phyloP scores from a whole-genome alignment of 2,113 vertebrate species.

The Scomber colias region DNA sequence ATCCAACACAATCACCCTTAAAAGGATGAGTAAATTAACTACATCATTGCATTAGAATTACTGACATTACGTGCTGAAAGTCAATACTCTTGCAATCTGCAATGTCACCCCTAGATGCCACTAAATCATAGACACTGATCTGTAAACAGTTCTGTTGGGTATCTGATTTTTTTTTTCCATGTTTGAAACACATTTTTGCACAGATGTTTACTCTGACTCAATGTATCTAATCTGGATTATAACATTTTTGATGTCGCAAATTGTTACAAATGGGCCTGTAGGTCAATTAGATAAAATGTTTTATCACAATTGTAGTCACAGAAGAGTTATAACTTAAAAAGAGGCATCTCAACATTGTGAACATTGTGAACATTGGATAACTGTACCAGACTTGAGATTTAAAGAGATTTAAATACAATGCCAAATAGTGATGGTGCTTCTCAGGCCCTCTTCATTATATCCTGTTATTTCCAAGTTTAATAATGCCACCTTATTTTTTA shows the following conservation, averaged over 20 bases:
- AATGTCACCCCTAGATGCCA: too few species aligned
- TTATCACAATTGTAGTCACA: not conserved
- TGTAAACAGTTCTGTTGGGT: conserved; percentile 21
- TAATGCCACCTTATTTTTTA: conserved; percentile 49
- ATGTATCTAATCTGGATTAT: conserved; percentile 12
- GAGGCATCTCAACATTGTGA: conserved; percentile 11
- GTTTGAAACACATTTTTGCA: conserved; percentile 59
- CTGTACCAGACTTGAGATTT: not conserved
- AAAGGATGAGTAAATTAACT: too few species aligned
- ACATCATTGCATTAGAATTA: too few species aligned
- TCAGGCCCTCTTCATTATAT: conserved; percentile 30
- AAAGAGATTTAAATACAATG: conserved; percentile 43
- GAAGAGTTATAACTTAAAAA: conserved; percentile 2
- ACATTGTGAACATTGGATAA: conserved; percentile 8
- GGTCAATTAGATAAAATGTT: not conserved
- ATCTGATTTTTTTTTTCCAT: conserved; percentile 30
- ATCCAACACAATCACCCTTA: too few species aligned
- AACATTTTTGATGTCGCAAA: conserved; percentile 37
- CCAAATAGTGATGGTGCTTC: conserved; percentile 41
- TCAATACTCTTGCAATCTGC: too few species aligned
- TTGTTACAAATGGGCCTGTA: conserved; percentile 17
- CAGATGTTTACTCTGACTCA: conserved; percentile 32
- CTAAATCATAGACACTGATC: too few species aligned
- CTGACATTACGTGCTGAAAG: too few species aligned
- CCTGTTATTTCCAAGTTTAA: conserved; percentile 32